A percentile compares a stretch with the other conserved stretches of the same genome.
Evolutionary conservation across 2,797 vertebrate species (phyloP).

Genomic region (Clarias fuscus): DNA sequence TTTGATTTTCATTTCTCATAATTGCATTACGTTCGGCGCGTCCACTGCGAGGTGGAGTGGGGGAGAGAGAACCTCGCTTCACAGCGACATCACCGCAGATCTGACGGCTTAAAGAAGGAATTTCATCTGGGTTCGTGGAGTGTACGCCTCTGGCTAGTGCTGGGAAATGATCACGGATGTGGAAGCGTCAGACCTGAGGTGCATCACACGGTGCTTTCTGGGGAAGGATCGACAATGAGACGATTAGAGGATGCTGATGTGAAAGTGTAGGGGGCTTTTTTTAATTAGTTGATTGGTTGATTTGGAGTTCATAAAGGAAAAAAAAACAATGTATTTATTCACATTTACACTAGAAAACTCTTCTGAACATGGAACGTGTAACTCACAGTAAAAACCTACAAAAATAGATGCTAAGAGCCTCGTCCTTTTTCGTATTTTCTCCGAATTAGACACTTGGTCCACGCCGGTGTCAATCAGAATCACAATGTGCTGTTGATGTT

Average conservation of each 20-base stretch:
- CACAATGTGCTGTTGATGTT: background rate
- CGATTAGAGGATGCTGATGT: background rate
- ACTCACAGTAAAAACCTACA: background rate
- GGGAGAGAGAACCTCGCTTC: constrained; percentile 30
- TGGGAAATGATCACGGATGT: background rate
- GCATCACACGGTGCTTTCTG: background rate
- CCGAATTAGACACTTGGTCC: background rate
- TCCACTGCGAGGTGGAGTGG: constrained; percentile 13
- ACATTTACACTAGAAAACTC: background rate
- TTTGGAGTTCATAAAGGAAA: background rate
- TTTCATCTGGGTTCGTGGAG: constrained; percentile 1
- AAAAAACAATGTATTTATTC: too few species aligned
- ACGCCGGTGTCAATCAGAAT: background rate
- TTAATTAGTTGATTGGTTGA: background rate
- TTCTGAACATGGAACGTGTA: background rate
- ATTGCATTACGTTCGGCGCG: constrained; percentile 62
- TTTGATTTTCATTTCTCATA: constrained; percentile 71
- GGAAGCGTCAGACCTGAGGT: background rate
- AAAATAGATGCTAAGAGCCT: constrained; percentile 1
- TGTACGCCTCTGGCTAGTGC: background rate
- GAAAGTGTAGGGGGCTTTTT: background rate
- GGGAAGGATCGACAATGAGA: background rate
- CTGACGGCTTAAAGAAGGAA: constrained; percentile 27
- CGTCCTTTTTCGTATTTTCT: background rate
- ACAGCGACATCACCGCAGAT: constrained; percentile 20